A percentile compares a stretch with the other conserved stretches of the same genome.
phyloP scores from a whole-genome alignment of 2,797 vertebrate species.

The Pangasius larnaudii region DNA sequence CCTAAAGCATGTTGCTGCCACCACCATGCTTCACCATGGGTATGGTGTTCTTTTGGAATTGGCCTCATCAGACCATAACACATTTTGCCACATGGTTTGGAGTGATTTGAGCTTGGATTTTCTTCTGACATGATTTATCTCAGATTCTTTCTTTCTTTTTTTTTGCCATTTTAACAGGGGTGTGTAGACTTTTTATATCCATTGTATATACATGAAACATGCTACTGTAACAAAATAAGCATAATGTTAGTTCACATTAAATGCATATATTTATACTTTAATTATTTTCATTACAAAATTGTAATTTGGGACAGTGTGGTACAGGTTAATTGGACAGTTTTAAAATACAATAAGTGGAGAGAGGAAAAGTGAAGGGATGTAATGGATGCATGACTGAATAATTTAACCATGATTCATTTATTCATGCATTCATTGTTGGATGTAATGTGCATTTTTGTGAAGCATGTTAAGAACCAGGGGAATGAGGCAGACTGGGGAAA shows the following conservation, averaged over 20 bases:
- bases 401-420: too few relatives aligned
- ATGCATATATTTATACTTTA: not conserved
- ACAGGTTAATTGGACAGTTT: not conserved
- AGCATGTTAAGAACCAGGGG: not conserved
- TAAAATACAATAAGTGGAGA: not conserved
- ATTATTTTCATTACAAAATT: not conserved
- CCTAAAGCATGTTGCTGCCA: too few relatives aligned
- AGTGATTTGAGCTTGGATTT: too few relatives aligned
- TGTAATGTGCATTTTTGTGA: not conserved
- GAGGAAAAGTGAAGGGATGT: not conserved
- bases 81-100: too few relatives aligned
- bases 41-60: too few relatives aligned
- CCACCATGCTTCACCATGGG: too few relatives aligned
- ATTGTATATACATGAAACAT: not conserved
- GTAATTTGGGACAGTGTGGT: not conserved
- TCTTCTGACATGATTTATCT: too few relatives aligned
- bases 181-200: too few relatives aligned
- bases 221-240: not conserved
- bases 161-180: too few relatives aligned
- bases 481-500: not conserved
- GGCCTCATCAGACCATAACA: too few relatives aligned
- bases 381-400: not conserved
- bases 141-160: too few relatives aligned
- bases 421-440: too few relatives aligned
- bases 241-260: not conserved